Base-by-base conservation (phyloP, 2,113 vertebrate species). In the Fukomys damarensis region DNA sequence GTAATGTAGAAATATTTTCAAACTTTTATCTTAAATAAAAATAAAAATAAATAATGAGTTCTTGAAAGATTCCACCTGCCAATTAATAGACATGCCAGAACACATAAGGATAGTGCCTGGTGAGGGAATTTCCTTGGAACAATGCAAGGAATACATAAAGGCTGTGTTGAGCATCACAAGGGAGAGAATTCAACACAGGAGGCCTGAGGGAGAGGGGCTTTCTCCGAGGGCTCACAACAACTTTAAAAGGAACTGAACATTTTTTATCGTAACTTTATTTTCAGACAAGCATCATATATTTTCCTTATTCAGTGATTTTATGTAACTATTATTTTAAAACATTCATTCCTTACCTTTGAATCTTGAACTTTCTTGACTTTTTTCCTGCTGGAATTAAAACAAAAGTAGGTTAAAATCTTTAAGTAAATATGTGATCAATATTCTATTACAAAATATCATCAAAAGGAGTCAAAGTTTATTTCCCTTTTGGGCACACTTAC, bases 381-480 rank as follows among this genome's bases (percentile, higher is more conserved):
- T 99, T 97, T 99, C 98, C 97, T 99, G 98, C 99, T 99, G 98
- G 95, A 98, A 98, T 97, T 93, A 97, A 98, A 98, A 98, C 96
- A 98, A 58, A 98, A 98, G 98, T 89, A 93, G 81, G 35, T 98
- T 88, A 98, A 92, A 96, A 83, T 95, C n/a, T 84, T 76, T n/a
- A 76, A 49, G 1, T 35, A 79, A 79, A 8, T n/a, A 82, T 61
- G 6, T 92, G 52, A 38, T 54, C 49, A 89, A 95, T 3, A 95
- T 7, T 20, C 7, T 94, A 16, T 63, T 92, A 81, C 8, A 52
- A 96, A 93, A 0, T 5, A 68, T 30, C 81, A 41, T 68, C 30
- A 89, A 52, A 0, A 80, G 7, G 70, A 82, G 4, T 88, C 32
- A 82, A 90, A 89, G 76, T 68, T 0, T 30, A 2, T 7, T 76